Evolutionary conservation across 30 jellyfish, hydroid and myxozoan genomes (phyloP).

Genomic region (Pelagia noctiluca): DNA sequence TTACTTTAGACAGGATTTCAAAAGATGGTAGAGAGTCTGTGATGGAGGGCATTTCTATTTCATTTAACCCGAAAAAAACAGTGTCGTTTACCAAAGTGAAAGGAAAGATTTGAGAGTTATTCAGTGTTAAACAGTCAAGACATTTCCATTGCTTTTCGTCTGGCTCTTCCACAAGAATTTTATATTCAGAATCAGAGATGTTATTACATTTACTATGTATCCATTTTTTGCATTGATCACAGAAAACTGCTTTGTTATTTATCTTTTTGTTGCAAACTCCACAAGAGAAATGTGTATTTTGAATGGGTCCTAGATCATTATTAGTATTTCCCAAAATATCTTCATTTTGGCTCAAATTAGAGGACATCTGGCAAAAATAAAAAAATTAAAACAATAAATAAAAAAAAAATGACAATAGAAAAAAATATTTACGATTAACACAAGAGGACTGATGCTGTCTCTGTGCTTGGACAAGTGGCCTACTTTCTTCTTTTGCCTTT

Average conservation of each 20-base stretch:
- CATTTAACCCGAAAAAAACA: neutral
- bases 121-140: neutral
- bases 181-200: conserved; percentile 12
- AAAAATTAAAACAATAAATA: neutral
- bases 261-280: conserved; percentile 3
- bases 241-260: conserved; percentile 2
- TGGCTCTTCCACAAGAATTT: neutral
- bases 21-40: conserved; percentile 15
- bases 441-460: conserved; percentile 1
- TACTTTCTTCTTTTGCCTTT: neutral
- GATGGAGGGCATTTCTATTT: conserved; percentile 13
- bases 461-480: conserved; percentile 10
- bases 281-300: neutral
- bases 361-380: conserved; percentile 1
- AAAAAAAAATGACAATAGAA: neutral
- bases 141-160: conserved; percentile 21
- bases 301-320: conserved; percentile 5
- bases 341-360: neutral
- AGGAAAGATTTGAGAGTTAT: conserved; percentile 13
- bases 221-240: conserved; percentile 17
- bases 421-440: neutral
- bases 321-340: conserved; percentile 1
- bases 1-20: conserved; percentile 1
- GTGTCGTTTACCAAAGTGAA: conserved; percentile 12
- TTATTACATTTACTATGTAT: conserved; percentile 7